Conservation (phyloP, 2,113 vertebrate genomes). For the Corythoichthys haematopterus region DNA sequence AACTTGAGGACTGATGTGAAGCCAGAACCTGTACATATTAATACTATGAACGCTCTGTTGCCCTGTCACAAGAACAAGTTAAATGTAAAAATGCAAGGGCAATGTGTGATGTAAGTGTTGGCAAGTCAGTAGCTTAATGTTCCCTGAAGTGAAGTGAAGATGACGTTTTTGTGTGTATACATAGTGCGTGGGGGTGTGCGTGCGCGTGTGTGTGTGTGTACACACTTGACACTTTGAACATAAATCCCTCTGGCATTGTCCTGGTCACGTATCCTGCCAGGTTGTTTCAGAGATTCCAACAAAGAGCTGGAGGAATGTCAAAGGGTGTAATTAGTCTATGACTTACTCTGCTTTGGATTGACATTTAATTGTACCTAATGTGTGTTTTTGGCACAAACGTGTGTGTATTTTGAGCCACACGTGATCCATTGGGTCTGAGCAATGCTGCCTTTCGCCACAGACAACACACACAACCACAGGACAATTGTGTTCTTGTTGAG, state of each 20-base stretch:
- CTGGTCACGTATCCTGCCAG: constrained; percentile 55
- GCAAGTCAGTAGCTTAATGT: constrained; percentile 1
- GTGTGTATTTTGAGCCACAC: not conserved
- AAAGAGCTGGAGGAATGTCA: constrained; percentile 42
- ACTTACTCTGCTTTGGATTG: constrained; percentile 44
- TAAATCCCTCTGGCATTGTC: constrained; percentile 48
- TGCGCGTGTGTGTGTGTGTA: constrained; percentile 1
- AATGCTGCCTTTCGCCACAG: too few relatives aligned
- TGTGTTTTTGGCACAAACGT: constrained; percentile 1
- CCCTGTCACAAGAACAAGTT: not conserved
- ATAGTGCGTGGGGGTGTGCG: constrained; percentile 6
- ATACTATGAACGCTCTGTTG: not conserved
- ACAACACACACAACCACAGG: too few relatives aligned
- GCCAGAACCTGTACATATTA: not conserved
- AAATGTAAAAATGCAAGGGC: not conserved
- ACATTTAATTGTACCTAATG: constrained; percentile 51
- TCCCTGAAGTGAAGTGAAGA: constrained; percentile 1
- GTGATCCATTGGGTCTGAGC: too few relatives aligned
- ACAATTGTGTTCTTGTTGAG: too few relatives aligned
- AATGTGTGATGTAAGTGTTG: not conserved
- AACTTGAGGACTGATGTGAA: too few relatives aligned
- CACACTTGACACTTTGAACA: constrained; percentile 6
- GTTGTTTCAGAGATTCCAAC: constrained; percentile 47
- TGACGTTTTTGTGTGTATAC: constrained; percentile 4
- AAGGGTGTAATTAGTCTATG: constrained; percentile 49